A percentile compares a stretch with the other conserved stretches of the same genome.
Conservation (phyloP, 2,797 vertebrate species). For the Pseudochromis fuscus region DNA sequence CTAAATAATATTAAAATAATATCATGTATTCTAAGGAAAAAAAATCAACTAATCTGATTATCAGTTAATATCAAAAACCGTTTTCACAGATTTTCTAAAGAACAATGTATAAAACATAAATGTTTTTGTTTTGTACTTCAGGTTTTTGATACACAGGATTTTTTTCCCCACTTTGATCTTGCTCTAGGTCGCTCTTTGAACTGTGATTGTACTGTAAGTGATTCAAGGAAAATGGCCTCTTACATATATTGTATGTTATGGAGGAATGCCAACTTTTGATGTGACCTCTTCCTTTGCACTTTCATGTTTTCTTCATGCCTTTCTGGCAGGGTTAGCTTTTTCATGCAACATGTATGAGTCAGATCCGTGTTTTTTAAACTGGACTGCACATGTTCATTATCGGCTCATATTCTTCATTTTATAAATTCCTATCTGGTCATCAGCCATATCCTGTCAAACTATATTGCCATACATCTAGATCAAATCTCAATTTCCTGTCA, state of each 20-base stretch:
- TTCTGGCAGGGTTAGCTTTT: slow-evolving; percentile 10
- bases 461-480: not conserved
- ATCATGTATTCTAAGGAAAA: too few relatives aligned
- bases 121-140: not conserved
- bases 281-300: slow-evolving; percentile 23
- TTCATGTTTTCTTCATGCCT: slow-evolving; percentile 26
- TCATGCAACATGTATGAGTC: not conserved
- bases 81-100: too few relatives aligned
- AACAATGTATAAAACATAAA: not conserved
- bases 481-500: not conserved
- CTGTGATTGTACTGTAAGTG: not conserved
- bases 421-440: not conserved
- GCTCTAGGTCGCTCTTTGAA: not conserved
- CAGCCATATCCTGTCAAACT: not conserved
- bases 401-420: not conserved
- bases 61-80: too few relatives aligned
- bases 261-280: slow-evolving; percentile 31
- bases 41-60: too few relatives aligned
- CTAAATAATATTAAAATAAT: too few relatives aligned
- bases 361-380: not conserved
- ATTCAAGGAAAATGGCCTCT: slow-evolving; percentile 6
- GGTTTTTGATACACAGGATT: too few relatives aligned
- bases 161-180: slow-evolving; percentile 17
- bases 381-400: not conserved
- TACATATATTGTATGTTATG: slow-evolving; percentile 28